These are phyloP conservation scores for Euborellia annulipes DNA, from an alignment of 1,140 invertebrate genomes.

Conservation along the genomic window DNA sequence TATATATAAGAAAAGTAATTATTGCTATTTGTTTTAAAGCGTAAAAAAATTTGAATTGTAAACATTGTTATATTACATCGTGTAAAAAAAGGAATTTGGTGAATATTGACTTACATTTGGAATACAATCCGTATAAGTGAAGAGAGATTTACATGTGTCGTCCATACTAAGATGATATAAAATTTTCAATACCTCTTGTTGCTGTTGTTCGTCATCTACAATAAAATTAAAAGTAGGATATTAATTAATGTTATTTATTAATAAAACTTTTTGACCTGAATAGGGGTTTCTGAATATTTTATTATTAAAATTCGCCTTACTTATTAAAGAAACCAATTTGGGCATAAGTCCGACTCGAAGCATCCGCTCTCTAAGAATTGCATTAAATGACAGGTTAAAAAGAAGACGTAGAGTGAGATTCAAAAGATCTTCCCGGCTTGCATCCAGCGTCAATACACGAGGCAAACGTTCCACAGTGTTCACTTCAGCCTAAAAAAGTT, in stretches of 20 bases:
- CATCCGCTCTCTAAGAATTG: constrained; percentile 72
- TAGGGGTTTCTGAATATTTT: too few species aligned
- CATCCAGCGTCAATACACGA: constrained; percentile 49
- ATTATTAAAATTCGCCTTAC: constrained; percentile 45
- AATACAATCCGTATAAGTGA: constrained; percentile 89
- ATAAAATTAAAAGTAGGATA: too few species aligned
- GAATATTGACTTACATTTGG: constrained; percentile 47
- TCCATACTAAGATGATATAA: constrained; percentile 92
- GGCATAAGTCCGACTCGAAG: constrained; percentile 75
- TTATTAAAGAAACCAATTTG: constrained; percentile 75
- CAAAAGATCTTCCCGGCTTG: constrained; percentile 53
- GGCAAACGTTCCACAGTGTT: constrained; percentile 61
- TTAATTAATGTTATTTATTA: background rate
- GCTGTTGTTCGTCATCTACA: constrained; percentile 68
- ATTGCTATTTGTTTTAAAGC: background rate
- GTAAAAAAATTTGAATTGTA: background rate
- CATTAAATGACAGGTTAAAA: constrained; percentile 96
- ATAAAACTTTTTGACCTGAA: too few species aligned
- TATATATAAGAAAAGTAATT: constrained; percentile 1
- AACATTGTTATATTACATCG: background rate
- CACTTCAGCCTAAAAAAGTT: constrained; percentile 32
- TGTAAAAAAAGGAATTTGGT: background rate
- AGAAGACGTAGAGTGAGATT: constrained; percentile 74
- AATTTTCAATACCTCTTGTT: constrained; percentile 69
- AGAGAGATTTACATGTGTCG: constrained; percentile 86